These are phyloP conservation scores for Clamator glandarius DNA, from an alignment of 2,797 vertebrate genomes.

Conservation along the genomic window DNA sequence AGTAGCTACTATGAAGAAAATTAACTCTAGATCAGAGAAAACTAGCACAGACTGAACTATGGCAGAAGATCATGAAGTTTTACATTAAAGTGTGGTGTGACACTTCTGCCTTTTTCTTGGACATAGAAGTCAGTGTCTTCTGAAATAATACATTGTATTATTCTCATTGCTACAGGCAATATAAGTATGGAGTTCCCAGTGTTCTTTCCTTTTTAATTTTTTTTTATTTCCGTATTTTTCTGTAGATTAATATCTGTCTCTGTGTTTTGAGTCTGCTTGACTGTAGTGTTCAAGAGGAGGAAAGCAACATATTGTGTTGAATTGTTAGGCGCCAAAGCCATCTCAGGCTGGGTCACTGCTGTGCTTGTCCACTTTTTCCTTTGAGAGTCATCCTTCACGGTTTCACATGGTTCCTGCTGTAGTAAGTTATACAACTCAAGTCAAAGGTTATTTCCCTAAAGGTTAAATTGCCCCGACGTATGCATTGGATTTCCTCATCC, in stretches of 20 bases:
- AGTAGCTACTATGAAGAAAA: no score
- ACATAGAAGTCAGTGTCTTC: not conserved
- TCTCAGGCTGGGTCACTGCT: not conserved
- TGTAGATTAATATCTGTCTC: not conserved
- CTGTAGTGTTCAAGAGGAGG: not conserved
- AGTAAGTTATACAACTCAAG: not conserved
- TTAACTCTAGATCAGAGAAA: no score
- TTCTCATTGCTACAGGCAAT: not conserved
- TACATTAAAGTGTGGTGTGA: not conserved
- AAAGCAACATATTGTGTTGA: not conserved
- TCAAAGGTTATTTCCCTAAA: not conserved
- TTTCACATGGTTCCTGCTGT: fast-evolving
- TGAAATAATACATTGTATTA: not conserved
- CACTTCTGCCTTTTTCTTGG: fast-evolving
- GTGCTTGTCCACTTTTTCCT: not conserved
- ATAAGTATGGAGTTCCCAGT: not conserved
- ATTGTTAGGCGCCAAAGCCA: not conserved
- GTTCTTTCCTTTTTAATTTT: not conserved
- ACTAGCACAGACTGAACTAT: not conserved
- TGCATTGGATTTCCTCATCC: not conserved
- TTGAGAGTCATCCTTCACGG: fast-evolving
- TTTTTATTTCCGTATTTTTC: not conserved
- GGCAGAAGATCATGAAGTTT: not conserved
- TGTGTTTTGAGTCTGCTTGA: not conserved
- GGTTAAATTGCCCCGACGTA: not conserved